phyloP scores from a whole-genome alignment of 2,797 vertebrate species.

The Salarias fasciatus region DNA sequence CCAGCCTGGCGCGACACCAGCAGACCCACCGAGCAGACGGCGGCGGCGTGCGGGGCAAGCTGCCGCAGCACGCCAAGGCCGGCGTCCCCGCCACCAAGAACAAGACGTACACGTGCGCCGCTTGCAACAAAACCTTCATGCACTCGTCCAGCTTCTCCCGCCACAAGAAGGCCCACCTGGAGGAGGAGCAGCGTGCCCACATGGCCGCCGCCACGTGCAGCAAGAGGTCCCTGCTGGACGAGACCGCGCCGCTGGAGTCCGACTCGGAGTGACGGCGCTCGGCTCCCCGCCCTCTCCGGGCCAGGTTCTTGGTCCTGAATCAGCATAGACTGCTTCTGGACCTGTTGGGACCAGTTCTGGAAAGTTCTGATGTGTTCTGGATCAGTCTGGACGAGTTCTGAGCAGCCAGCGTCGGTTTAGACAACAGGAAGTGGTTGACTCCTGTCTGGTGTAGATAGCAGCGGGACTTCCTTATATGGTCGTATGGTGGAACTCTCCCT shows the following conservation, averaged over 20 bases:
- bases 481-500: background rate
- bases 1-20: slow-evolving; percentile 73
- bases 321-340: slow-evolving; percentile 27
- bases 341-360: slow-evolving; percentile 34
- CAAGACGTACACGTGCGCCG: slow-evolving; percentile 76
- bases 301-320: slow-evolving; percentile 32
- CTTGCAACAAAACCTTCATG: slow-evolving; percentile 83
- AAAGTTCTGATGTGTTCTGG: slow-evolving; percentile 34
- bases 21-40: slow-evolving; percentile 60
- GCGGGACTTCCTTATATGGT: slow-evolving; percentile 62
- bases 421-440: slow-evolving; percentile 41
- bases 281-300: slow-evolving; percentile 3
- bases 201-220: slow-evolving; percentile 43
- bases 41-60: slow-evolving; percentile 11
- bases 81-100: slow-evolving; percentile 36
- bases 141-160: slow-evolving; percentile 83
- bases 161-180: slow-evolving; percentile 81
- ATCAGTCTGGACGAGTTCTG: slow-evolving; percentile 35
- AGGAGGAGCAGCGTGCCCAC: slow-evolving; percentile 51
- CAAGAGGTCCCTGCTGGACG: slow-evolving; percentile 65
- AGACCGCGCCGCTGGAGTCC: slow-evolving; percentile 79
- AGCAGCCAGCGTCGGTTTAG: slow-evolving; percentile 25
- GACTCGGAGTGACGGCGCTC: slow-evolving; percentile 76
- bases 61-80: slow-evolving; percentile 58
- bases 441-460: slow-evolving; percentile 68